Conservation (phyloP, 2,888 invertebrate genomes). For the Amphipyra berbera region DNA sequence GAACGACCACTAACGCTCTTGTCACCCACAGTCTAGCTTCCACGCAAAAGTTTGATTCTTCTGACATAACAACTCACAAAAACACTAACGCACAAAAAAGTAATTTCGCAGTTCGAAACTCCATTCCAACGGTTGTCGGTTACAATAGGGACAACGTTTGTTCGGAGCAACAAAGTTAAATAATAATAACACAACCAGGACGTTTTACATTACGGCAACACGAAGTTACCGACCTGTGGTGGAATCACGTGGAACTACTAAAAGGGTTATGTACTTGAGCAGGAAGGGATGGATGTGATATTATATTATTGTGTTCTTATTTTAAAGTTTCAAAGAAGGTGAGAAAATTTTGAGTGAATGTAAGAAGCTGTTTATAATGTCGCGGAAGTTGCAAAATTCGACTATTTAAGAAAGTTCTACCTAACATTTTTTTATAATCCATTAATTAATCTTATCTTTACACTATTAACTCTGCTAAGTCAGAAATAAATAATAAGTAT, state of each 20-base stretch:
- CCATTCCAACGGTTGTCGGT: slow-evolving; percentile 55
- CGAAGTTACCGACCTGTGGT: slow-evolving; percentile 60
- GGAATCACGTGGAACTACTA: slow-evolving; percentile 57
- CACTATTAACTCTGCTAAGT: too few species aligned
- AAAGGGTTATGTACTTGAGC: slow-evolving; percentile 47
- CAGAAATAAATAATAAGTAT: too few species aligned
- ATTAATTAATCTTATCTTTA: too few species aligned
- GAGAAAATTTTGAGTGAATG: not conserved
- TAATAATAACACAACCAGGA: slow-evolving; percentile 65
- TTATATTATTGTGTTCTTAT: not conserved
- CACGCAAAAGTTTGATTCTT: slow-evolving; percentile 37
- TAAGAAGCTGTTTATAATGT: too few species aligned
- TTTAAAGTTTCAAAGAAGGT: not conserved
- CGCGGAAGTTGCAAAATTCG: too few species aligned
- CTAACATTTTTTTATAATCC: too few species aligned
- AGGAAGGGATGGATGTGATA: slow-evolving; percentile 29
- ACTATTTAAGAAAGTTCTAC: too few species aligned
- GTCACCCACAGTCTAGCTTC: slow-evolving; percentile 6
- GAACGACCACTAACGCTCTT: slow-evolving; percentile 13
- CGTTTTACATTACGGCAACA: slow-evolving; percentile 65
- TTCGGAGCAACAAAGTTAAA: slow-evolving; percentile 66
- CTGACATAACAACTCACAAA: slow-evolving; percentile 38
- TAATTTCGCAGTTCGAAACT: slow-evolving; percentile 61
- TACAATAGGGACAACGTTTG: slow-evolving; percentile 58
- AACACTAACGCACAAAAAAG: slow-evolving; percentile 57